Evolutionary conservation across 2,113 vertebrate genomes (phyloP).

Genomic region (Notiomystis cincta): DNA sequence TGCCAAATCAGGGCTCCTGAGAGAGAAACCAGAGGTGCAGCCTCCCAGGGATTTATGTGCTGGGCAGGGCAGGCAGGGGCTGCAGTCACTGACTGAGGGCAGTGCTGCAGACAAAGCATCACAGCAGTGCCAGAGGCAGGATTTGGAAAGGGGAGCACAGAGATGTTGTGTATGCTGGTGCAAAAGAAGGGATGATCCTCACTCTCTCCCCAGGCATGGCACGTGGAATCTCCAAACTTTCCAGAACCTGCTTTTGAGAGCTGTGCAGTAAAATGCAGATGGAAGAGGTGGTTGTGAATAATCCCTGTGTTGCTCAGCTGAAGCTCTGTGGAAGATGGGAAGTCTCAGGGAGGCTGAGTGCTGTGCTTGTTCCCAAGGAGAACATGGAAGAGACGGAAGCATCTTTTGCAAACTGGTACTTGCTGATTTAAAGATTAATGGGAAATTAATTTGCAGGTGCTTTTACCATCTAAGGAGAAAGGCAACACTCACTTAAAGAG

Average conservation of each 20-base stretch:
- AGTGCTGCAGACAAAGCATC: not conserved
- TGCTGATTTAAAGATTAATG: not conserved
- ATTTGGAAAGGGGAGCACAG: not conserved
- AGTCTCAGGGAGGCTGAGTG: not conserved
- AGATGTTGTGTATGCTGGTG: not conserved
- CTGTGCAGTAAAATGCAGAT: not conserved
- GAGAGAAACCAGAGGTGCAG: not conserved
- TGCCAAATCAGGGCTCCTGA: not conserved
- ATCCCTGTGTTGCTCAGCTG: not conserved
- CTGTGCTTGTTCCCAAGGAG: not conserved
- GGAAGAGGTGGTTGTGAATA: not conserved
- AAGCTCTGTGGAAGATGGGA: not conserved
- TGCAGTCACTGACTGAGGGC: not conserved
- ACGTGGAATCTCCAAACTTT: not conserved
- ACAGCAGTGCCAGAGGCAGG: fast-evolving
- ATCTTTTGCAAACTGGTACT: not conserved
- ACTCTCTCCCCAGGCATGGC: not conserved
- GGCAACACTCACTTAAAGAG: not conserved
- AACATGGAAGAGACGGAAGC: not conserved
- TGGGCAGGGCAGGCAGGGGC: not conserved
- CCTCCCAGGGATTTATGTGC: not conserved
- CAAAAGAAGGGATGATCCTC: not conserved
- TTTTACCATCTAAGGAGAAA: not conserved
- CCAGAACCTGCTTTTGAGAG: not conserved
- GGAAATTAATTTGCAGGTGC: not conserved